Conservation (phyloP, 2,888 invertebrate genomes). For the Folsomia manolachei region DNA sequence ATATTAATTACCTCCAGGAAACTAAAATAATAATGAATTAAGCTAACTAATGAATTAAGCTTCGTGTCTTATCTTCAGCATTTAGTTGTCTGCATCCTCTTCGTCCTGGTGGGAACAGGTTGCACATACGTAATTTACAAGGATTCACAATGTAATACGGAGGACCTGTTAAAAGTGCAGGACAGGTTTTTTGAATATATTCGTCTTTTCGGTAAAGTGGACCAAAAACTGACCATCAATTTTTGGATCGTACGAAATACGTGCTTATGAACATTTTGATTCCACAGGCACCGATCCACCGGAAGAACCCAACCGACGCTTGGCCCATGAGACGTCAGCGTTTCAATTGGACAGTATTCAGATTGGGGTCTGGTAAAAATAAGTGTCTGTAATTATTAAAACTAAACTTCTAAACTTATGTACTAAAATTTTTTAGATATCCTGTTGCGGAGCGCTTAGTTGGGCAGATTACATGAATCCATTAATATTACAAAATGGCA, state of each 20-base stretch:
- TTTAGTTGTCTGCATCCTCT: background rate
- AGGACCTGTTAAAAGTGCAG: background rate
- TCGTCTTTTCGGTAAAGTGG: too few species aligned
- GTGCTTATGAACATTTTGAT: too few species aligned
- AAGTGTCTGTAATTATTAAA: background rate
- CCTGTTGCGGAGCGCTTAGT: conserved; percentile 33
- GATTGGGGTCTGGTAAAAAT: background rate
- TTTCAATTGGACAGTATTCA: background rate
- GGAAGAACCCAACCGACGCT: background rate
- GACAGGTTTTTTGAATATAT: background rate
- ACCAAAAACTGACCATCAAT: too few species aligned
- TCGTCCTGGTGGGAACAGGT: background rate
- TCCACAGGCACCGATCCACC: background rate
- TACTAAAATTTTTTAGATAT: conserved; percentile 18
- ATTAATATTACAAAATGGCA: conserved; percentile 17
- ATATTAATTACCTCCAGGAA: too few species aligned
- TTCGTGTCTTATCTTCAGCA: background rate
- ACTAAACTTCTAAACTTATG: background rate
- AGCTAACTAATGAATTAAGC: too few species aligned
- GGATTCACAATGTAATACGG: background rate
- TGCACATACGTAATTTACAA: background rate
- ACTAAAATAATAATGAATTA: too few species aligned
- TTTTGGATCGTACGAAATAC: too few species aligned
- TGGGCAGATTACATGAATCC: conserved; percentile 32
- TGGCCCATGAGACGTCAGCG: background rate